Conservation (phyloP, 2,888 invertebrate species). For the Brachyptera putata region DNA sequence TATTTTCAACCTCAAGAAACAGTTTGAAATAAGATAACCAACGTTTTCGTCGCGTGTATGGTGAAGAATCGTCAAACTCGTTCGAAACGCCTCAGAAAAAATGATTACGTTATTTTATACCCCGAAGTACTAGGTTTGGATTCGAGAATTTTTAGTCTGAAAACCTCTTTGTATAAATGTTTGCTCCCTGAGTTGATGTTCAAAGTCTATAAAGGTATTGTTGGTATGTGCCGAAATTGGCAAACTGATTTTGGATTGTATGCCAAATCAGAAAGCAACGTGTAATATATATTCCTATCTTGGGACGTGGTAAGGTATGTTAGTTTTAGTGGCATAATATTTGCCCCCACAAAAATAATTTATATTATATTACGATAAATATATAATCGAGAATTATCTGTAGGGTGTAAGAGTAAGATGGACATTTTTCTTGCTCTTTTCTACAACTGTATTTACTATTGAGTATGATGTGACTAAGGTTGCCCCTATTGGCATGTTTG, state of each 20-base stretch:
- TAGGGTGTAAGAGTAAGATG: too few relatives aligned
- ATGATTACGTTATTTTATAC: not conserved
- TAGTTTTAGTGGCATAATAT: not conserved
- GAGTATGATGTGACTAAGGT: too few relatives aligned
- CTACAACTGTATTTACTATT: too few relatives aligned
- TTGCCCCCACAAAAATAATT: too few relatives aligned
- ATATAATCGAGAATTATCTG: conserved; percentile 2
- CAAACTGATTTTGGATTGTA: not conserved
- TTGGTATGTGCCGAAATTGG: too few relatives aligned
- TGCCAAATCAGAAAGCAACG: conserved; percentile 4
- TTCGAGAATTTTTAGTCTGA: not conserved
- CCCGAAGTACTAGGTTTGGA: not conserved
- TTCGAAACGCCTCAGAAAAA: too few relatives aligned
- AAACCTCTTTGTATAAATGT: not conserved
- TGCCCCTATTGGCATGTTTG: too few relatives aligned
- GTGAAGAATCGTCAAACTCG: too few relatives aligned
- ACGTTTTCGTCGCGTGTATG: too few relatives aligned
- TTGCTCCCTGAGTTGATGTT: conserved; percentile 15
- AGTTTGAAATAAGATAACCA: not conserved
- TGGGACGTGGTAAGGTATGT: not conserved
- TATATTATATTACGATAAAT: too few relatives aligned
- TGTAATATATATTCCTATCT: not conserved
- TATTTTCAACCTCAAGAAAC: conserved; percentile 10
- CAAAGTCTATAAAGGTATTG: conserved; percentile 6
- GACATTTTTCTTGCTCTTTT: too few relatives aligned